Percentiles rank a stretch among this genome's conserved stretches.
Conservation (phyloP, 2,113 vertebrate species). For the Melanerpes aurifrons region DNA sequence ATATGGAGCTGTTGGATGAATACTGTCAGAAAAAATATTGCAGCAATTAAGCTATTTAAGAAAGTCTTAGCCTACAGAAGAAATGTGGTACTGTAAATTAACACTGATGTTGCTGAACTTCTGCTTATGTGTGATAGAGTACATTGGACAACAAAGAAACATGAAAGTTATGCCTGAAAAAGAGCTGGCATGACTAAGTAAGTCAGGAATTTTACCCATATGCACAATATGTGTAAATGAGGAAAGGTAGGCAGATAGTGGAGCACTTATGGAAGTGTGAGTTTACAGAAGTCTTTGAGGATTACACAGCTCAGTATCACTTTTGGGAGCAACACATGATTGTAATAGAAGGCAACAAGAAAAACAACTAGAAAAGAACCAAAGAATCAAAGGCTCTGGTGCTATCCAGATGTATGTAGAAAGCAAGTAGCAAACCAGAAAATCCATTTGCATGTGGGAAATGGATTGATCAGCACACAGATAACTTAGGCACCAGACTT, state of each 20-base stretch:
- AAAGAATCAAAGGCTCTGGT: background rate
- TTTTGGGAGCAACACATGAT: background rate
- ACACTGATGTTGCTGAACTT: background rate
- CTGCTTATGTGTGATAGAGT: background rate
- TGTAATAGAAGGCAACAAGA: background rate
- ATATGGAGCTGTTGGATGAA: background rate
- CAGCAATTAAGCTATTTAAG: background rate
- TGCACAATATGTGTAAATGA: rapidly evolving
- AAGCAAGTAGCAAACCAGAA: background rate
- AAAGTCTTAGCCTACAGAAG: background rate
- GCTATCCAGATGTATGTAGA: rapidly evolving
- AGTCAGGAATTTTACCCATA: background rate
- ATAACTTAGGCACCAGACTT: background rate
- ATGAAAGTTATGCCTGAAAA: background rate
- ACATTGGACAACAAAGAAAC: background rate
- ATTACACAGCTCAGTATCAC: background rate
- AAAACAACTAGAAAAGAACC: background rate
- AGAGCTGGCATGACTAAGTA: background rate
- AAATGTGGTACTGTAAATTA: background rate
- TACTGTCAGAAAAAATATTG: background rate
- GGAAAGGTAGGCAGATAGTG: background rate
- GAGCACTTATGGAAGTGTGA: background rate
- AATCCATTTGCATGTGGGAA: background rate
- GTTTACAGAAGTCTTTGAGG: background rate
- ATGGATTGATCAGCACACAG: background rate